Evolutionary conservation across 2,113 vertebrate species (phyloP).

Genomic region (Calyptommatus sinebrachiatus): DNA sequence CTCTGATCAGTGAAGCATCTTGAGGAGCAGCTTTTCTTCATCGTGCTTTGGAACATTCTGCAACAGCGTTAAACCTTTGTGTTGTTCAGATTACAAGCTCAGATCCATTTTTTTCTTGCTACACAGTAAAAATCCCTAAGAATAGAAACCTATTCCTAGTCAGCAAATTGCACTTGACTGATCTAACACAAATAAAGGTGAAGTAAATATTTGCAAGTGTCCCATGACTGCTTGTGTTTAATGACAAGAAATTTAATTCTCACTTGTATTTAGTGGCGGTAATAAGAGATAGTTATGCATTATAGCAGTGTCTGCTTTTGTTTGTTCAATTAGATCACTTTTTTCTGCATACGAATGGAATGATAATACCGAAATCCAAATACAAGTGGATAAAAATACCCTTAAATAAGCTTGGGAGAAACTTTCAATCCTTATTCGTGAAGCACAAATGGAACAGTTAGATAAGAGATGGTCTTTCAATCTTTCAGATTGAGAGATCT

Average conservation of each 20-base stretch:
- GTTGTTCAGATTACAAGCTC: accelerated
- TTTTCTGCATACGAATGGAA: not conserved
- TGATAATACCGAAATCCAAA: not conserved
- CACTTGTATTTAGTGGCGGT: not conserved
- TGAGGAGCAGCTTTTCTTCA: not conserved
- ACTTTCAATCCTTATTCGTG: not conserved
- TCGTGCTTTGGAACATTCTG: too few species aligned
- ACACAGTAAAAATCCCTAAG: not conserved
- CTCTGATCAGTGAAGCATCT: not conserved
- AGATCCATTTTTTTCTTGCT: not conserved
- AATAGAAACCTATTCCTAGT: not conserved
- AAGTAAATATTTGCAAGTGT: not conserved
- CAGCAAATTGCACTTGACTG: not conserved
- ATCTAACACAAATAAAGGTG: not conserved
- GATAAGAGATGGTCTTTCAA: too few species aligned
- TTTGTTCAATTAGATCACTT: not conserved
- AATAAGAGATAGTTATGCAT: not conserved
- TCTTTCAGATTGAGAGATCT: too few species aligned
- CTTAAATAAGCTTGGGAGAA: not conserved
- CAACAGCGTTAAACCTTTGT: not conserved
- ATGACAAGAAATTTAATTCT: not conserved
- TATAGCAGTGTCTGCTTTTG: not conserved
- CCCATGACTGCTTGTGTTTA: not conserved
- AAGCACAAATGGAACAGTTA: too few species aligned
- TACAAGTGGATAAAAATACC: not conserved